These are phyloP conservation scores for Chamaea fasciata DNA, from an alignment of 2,113 vertebrate species.

Conservation along the genomic window DNA sequence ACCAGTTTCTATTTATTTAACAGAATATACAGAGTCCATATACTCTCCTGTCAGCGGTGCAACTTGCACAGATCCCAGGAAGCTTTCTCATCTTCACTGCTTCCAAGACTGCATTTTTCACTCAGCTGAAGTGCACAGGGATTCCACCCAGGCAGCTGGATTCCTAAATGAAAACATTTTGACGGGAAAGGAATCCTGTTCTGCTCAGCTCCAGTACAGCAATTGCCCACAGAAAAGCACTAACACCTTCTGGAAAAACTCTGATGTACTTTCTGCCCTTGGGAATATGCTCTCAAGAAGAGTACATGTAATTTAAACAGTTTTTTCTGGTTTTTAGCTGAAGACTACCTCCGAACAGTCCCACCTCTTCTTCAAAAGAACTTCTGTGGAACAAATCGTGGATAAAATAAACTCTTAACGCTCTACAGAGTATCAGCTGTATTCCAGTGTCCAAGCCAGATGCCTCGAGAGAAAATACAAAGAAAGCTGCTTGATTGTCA, in stretches of 20 bases:
- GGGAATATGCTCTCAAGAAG: background rate
- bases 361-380: constrained; percentile 24
- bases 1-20: background rate
- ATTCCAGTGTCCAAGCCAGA: constrained; percentile 11
- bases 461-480: background rate
- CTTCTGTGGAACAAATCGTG: background rate
- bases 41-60: background rate
- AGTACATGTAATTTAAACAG: background rate
- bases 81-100: background rate
- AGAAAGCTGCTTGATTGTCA: constrained; percentile 1
- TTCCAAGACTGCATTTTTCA: background rate
- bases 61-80: background rate
- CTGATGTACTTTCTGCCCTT: background rate
- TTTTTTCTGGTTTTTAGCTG: background rate
- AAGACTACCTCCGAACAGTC: background rate
- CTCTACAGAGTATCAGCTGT: background rate
- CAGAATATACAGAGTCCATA: background rate
- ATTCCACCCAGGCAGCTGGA: background rate
- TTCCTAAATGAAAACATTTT: background rate
- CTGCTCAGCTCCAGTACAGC: background rate
- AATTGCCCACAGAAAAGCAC: background rate
- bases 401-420: background rate
- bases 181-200: background rate
- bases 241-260: background rate
- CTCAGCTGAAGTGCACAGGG: background rate